Base-by-base conservation (phyloP, 1,140 invertebrate genomes). In the Parasteatoda tepidariorum region DNA sequence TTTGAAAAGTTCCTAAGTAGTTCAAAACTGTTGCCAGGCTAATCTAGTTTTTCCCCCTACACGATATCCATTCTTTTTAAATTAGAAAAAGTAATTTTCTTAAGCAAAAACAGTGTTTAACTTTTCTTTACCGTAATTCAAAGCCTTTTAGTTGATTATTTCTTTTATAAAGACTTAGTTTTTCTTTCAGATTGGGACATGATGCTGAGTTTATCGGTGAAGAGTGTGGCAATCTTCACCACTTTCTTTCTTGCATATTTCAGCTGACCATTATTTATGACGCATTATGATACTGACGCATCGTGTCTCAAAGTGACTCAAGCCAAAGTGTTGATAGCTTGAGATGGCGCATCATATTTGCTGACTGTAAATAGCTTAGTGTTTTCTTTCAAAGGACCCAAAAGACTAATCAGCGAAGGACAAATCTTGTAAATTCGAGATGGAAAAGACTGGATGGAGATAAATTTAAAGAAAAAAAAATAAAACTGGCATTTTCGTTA, bases 401-500 rank as follows among this genome's bases (percentile, higher is more conserved):
- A 68, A 18, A 48, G 18, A 34, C 31, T 22, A 31, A n/a, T 66
- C 24, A 68, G 76, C 76, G 64, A 41, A 79, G 76, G 76, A 79
- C 76, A 79, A 79, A 79, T 79, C 76, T 34, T 79, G 62, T 67
- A 79, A 67, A 59, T n/a, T n/a, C n/a, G n/a, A n/a, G n/a, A n/a
- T n/a, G n/a, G 61, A 6, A 48, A 48, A 48, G 38, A 48, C 38
- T 48, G 38, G 38, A 2, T 48, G 9, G 38, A n/a, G n/a, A n/a
- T n/a, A n/a, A n/a, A 59, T 57, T 70, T 61, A 28, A 75, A 62
- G 41, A 24, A 7, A 28, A 64, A 48, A 48, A 41, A 41, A 41
- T 41, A 41, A 6, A 6, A 41, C 13, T 41, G n/a, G 38, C 38
- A 13, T 41, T 41, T 13, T 4, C 38, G 9, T 48, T 18, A 13